A percentile compares a stretch with the other conserved stretches of the same genome.
Evolutionary conservation across 2,797 vertebrate genomes (phyloP).

Genomic region (Chromobotia macracanthus): DNA sequence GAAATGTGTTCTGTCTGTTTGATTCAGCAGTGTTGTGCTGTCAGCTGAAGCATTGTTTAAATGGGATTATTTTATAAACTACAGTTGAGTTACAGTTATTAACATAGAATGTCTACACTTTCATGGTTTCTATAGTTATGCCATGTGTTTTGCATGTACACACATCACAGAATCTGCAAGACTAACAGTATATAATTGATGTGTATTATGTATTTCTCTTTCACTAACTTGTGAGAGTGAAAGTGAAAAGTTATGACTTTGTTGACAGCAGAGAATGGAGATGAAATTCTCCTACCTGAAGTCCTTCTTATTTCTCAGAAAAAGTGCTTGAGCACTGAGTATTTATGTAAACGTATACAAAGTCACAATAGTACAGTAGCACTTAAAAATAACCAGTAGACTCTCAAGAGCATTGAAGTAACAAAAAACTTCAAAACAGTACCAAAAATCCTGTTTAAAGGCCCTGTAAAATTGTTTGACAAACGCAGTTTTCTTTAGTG

Average conservation of each 20-base stretch:
- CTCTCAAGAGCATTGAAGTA: not conserved
- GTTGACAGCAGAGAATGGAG: not conserved
- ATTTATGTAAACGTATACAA: not conserved
- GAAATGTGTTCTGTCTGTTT: conserved; percentile 14
- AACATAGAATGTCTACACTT: not conserved
- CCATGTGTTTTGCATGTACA: not conserved
- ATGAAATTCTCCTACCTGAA: conserved; percentile 25
- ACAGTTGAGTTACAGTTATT: not conserved
- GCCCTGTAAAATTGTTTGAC: not conserved
- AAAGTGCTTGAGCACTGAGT: not conserved
- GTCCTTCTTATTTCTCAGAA: conserved; percentile 25
- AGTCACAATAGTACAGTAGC: not conserved
- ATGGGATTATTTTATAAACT: not conserved
- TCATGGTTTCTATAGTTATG: not conserved
- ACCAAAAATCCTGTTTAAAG: not conserved
- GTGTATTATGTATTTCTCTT: no score
- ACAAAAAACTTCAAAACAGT: no score
- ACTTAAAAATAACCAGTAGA: conserved; percentile 19
- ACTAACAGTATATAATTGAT: no score
- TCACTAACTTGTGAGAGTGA: not conserved
- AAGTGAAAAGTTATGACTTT: not conserved
- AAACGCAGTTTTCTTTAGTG: not conserved
- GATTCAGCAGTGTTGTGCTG: conserved; percentile 27
- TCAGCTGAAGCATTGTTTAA: not conserved
- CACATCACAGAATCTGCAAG: no score